phyloP scores from a whole-genome alignment of 2,797 vertebrate species.

The Mus caroli region DNA sequence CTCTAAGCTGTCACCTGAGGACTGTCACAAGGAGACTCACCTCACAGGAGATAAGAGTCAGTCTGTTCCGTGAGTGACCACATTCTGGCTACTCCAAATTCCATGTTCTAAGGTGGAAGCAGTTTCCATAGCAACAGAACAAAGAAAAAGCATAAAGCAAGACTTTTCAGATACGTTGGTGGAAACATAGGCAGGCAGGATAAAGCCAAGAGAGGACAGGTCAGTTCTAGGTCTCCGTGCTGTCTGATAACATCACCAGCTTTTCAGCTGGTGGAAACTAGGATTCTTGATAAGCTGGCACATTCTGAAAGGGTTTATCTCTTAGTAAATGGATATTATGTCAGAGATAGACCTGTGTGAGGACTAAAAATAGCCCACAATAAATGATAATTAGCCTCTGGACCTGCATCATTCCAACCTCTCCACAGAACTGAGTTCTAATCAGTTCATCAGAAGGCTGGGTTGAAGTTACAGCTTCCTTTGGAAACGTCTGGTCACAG shows the following conservation, averaged over 20 bases:
- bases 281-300: no score
- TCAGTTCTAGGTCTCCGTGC: not conserved
- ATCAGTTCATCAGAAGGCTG: not conserved
- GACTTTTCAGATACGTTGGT: not conserved
- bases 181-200: not conserved
- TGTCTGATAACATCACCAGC: not conserved
- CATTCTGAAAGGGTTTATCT: not conserved
- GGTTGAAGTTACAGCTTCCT: not conserved
- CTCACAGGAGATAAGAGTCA: not conserved
- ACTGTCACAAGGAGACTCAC: no score
- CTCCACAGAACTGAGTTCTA: not conserved
- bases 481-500: not conserved
- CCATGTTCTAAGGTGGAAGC: not conserved
- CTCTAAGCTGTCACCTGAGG: not conserved
- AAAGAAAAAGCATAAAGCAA: not conserved
- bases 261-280: not conserved
- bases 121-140: not conserved
- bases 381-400: not conserved
- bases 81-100: not conserved
- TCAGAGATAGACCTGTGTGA: not conserved
- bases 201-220: no score
- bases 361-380: not conserved
- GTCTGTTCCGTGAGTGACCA: not conserved
- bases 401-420: not conserved
- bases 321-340: not conserved